Conservation (phyloP, 2,113 vertebrate species). For the Trinectes maculatus region DNA sequence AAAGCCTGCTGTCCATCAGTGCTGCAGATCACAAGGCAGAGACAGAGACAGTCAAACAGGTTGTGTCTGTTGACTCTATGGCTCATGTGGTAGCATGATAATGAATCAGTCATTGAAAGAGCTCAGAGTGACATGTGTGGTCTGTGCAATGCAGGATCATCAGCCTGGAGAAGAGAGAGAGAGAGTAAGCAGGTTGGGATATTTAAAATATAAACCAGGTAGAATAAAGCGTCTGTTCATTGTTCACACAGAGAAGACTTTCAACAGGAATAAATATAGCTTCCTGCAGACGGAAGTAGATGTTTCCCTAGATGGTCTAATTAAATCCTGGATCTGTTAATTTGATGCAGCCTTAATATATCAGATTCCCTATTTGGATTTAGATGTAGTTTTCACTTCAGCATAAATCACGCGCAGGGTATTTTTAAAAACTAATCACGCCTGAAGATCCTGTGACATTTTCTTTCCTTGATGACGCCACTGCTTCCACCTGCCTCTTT, state of each 20-base stretch:
- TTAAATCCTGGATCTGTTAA: slow-evolving; percentile 50
- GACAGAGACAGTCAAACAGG: slow-evolving; percentile 30
- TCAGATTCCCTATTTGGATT: slow-evolving; percentile 18
- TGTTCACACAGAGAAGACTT: slow-evolving; percentile 12
- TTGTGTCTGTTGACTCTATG: slow-evolving; percentile 15
- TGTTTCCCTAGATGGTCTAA: slow-evolving; percentile 50
- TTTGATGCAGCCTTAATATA: slow-evolving; percentile 15
- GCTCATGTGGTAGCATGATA: slow-evolving; percentile 11
- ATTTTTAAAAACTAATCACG: too few species aligned
- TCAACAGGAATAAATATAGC: slow-evolving; percentile 52
- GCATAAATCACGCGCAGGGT: too few species aligned
- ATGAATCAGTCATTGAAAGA: background rate
- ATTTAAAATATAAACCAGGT: background rate
- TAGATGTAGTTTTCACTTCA: slow-evolving; percentile 13
- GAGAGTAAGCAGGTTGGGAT: background rate
- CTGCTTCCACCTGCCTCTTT: slow-evolving; percentile 1
- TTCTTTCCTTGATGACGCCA: slow-evolving; percentile 15
- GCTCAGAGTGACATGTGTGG: background rate
- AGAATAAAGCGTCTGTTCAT: background rate
- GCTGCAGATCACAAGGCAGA: slow-evolving; percentile 68
- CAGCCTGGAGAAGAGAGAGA: background rate
- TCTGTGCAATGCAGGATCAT: background rate
- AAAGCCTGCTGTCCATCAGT: slow-evolving; percentile 75
- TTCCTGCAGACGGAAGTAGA: slow-evolving; percentile 52
- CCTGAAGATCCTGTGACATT: background rate